Base-by-base conservation (phyloP, 1,140 invertebrate genomes). In the Scaptomyza graminum region DNA sequence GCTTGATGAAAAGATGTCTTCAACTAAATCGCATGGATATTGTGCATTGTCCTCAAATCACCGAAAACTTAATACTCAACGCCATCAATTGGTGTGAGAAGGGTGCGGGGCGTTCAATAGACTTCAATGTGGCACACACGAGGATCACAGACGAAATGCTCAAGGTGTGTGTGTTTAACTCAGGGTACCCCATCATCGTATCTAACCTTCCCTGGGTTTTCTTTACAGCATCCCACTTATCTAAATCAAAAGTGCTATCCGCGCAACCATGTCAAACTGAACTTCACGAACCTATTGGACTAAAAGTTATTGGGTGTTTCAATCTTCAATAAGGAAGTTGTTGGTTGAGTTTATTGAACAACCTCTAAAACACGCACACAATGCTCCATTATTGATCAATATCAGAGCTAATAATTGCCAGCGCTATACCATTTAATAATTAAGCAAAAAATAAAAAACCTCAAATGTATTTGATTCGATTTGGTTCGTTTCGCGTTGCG, bases 321-420 rank as follows among this genome's bases (percentile, higher is more conserved):
- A n/a, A 44, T 16, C 49, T n/a, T n/a, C n/a, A 59, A 81, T 61
- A 81, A 81, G 78, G 78, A 81, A 81, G 78, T 77, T 51, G 37
- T 60, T 39, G 31, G 56, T 75, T 39, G 37, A 8, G 75, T 85
- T 80, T 82, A 82, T 82, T 82, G 79, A 83, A 55, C 64, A 39
- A 11, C 6, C 16, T 28, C 37, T 39, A 3, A 39, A 41, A n/a
- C 37, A 57, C 65, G 50, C 63, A 69, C 72, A 79, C 81, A 79
- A 74, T 85, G 69, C 78, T 71, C 74, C 70, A 81, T 87, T 84
- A 80, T 47, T 51, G 50, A 63, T 52, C 59, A 59, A 57, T 44
- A 70, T 56, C 51, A 39, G 12, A n/a, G 3, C n/a, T 5, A 5
- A 51, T 84, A 72, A 84, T 83, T 83, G 18, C 18, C 18, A 22